phyloP scores from a whole-genome alignment of 2,888 invertebrate species.

The Pecten maximus region DNA sequence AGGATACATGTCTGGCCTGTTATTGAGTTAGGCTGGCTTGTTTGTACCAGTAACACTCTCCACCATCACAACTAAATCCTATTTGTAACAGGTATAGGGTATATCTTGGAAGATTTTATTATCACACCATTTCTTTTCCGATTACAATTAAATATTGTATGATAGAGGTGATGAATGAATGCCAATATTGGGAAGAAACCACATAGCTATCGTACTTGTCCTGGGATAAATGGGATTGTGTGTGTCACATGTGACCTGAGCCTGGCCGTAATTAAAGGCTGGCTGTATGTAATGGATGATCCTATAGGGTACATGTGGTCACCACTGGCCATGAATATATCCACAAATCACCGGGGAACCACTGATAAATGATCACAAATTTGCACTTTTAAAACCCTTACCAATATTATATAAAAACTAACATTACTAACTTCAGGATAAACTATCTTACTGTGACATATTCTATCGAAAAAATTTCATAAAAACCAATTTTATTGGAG shows the following conservation, averaged over 20 bases:
- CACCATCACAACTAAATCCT: neutral
- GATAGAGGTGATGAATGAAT: constrained; percentile 8
- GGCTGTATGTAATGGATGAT: neutral
- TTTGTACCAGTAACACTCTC: neutral
- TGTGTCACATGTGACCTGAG: constrained; percentile 14
- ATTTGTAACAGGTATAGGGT: constrained; percentile 6
- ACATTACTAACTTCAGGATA: neutral
- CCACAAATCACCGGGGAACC: neutral
- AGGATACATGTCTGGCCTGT: constrained; percentile 1
- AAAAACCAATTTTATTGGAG: too few relatives aligned
- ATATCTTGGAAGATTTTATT: neutral
- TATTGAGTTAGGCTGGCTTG: neutral
- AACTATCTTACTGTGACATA: too few relatives aligned
- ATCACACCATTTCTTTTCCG: constrained; percentile 9
- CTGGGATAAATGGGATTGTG: neutral
- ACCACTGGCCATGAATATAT: neutral
- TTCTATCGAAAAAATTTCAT: too few relatives aligned
- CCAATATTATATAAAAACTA: neutral
- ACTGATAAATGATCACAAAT: neutral
- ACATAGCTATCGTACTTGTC: neutral
- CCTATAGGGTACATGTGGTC: neutral
- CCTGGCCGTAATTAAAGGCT: neutral
- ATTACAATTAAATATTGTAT: constrained; percentile 33
- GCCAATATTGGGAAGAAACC: neutral
- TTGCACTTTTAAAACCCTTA: neutral